Conservation (phyloP, 2,888 invertebrate genomes). For the Drosophila histrio region DNA sequence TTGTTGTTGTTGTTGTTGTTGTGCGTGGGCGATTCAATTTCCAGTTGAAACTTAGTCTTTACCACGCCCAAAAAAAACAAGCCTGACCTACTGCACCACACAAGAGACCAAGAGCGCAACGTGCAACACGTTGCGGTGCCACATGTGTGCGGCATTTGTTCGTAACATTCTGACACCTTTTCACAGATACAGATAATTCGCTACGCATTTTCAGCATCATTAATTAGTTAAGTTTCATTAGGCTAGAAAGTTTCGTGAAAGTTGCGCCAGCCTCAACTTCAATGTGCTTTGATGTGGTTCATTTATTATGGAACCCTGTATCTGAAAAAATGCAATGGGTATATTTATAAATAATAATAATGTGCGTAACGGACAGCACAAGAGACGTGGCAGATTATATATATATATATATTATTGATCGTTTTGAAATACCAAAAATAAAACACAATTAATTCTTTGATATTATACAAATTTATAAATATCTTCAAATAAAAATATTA, state of each 20-base stretch:
- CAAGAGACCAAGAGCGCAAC: constrained; percentile 16
- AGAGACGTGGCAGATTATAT: too few species aligned
- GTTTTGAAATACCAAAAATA: too few species aligned
- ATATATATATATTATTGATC: too few species aligned
- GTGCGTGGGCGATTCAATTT: constrained; percentile 72
- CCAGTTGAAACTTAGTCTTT: constrained; percentile 56
- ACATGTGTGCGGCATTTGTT: constrained; percentile 20
- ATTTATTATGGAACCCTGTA: too few species aligned
- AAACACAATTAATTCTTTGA: too few species aligned
- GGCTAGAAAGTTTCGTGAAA: constrained; percentile 67
- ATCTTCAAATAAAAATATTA: too few species aligned
- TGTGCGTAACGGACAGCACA: too few species aligned
- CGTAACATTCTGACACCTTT: constrained; percentile 54
- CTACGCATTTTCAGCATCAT: constrained; percentile 71
- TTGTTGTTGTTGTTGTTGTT: constrained; percentile 18
- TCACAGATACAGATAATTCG: constrained; percentile 47
- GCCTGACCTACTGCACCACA: constrained; percentile 53
- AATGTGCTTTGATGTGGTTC: constrained; percentile 22
- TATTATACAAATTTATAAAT: too few species aligned
- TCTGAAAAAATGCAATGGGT: too few species aligned
- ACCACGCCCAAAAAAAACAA: constrained; percentile 48
- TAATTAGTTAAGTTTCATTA: constrained; percentile 65
- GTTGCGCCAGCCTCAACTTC: constrained; percentile 31
- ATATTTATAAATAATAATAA: too few species aligned
- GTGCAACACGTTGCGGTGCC: constrained; percentile 17